Evolutionary conservation across 2,113 vertebrate species (phyloP).

Genomic region (Hippocampus mohnikei): DNA sequence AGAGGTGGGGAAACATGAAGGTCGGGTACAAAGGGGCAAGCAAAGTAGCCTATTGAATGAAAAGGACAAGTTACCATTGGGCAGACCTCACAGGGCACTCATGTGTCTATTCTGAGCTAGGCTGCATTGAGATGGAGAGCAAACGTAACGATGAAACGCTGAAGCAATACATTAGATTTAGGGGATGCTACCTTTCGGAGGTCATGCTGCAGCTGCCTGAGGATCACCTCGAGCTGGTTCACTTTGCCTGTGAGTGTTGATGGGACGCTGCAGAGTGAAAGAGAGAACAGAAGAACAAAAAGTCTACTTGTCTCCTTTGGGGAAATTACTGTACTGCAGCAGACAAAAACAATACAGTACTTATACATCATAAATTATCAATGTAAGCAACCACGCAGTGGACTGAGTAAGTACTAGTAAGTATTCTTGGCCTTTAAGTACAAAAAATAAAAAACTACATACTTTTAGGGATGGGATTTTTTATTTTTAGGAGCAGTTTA

Average conservation of each 20-base stretch:
- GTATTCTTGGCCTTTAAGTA: too few species aligned
- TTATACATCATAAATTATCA: too few species aligned
- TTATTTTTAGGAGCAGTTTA: too few species aligned
- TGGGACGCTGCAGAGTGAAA: constrained; percentile 51
- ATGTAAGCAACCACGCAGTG: too few species aligned
- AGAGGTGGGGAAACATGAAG: constrained; percentile 38
- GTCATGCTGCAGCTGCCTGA: constrained; percentile 91
- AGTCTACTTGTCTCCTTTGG: background rate
- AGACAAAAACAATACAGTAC: too few species aligned
- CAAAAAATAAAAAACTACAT: too few species aligned
- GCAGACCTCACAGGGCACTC: constrained; percentile 33
- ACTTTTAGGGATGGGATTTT: too few species aligned
- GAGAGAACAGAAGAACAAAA: background rate
- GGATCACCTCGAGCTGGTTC: constrained; percentile 92
- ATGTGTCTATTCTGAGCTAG: constrained; percentile 34
- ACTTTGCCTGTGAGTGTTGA: constrained; percentile 94
- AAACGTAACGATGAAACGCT: constrained; percentile 4
- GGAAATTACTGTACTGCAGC: too few species aligned
- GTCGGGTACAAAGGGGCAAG: constrained; percentile 54
- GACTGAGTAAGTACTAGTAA: too few species aligned
- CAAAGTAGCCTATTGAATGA: constrained; percentile 65
- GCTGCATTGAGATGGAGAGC: constrained; percentile 3
- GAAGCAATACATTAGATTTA: background rate
- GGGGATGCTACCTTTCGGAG: constrained; percentile 81
- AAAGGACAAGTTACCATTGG: constrained; percentile 50